Base-by-base conservation (phyloP, 64 coral and sea anemone genomes). In the Exaiptasia diaphana region DNA sequence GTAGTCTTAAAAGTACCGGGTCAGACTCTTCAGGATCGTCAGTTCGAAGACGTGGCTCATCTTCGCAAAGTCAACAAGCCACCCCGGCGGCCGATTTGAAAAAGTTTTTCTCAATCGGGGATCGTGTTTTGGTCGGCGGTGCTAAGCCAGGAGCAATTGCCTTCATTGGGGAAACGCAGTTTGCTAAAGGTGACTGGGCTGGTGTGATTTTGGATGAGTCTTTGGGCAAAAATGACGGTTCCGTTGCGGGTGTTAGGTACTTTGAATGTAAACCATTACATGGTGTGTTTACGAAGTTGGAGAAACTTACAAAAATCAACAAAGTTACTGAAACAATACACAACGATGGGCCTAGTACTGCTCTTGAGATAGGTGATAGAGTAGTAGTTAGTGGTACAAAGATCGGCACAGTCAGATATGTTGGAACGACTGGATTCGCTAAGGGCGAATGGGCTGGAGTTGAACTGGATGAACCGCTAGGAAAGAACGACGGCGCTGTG, bases 141-240 rank as follows among this genome's bases (percentile, higher is more conserved):
- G 57, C 90, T 37, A 99, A 99, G 55, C 44, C 89, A 32, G 95
- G 95, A 58, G 85, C 85, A 64, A 83, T 99, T 80, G 90, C 85
- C 10, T 99, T 91, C 81, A 65, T 99, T 37, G 95, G 95, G 29
- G 90, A 93, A 75, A 91, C 95, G 63, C 71, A 88, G 50, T 99
- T 99, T 76, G 95, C 95, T 38, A 99, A 99, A 73, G 95, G 95
- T 17, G 82, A 93, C 35, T 99, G 95, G 95, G 95, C 95, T 71
- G 95, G 95, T 17, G 70, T 99, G 8, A 79, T 76, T 55, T 70
- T 99, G 13, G 95, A 99, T 56, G 95, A 99, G 62, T 48, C 90
- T 2, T 77, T 67, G 2, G 95, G 95, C 3, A 99, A 99, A 93
- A 99, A 99, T 71, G 81, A 99, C 45, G 95, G 95, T 8, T 93